Base-by-base conservation (phyloP, 2,888 invertebrate species). In the Philereme transversata region DNA sequence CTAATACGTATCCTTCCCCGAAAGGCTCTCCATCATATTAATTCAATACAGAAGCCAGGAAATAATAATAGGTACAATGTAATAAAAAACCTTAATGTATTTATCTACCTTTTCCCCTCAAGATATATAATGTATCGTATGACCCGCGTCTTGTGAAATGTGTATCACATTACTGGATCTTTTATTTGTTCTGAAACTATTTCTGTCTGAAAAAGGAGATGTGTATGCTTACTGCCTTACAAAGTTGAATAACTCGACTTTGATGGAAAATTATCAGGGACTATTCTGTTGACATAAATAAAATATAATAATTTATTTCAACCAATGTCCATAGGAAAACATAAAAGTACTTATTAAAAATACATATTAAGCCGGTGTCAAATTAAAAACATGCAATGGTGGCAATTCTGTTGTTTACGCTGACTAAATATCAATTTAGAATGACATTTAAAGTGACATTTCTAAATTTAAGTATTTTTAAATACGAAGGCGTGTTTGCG, bases 1-100 rank as follows among this genome's bases (percentile, higher is more conserved):
- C 38, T 52, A 64, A 53, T 52, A 47, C 45, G 10, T 50, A 53
- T 47, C 33, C 40, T 4, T 11, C 9, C 11, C 54, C 11, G 57
- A 66, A 52, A 54, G 49, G 43, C 41, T 8, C 44, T 64, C 60
- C 52, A 60, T 64, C 50, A 57, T 53, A 67, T 62, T 67, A 67
- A 67, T 67, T 64, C 64, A 51, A 67, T 67, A 47, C 57, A 51
- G 59, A 64, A 62, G 61, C 57, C 56, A 62, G 53, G 22, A 22
- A n/a, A 22, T 22, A 22, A 22, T 10, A 50, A 54, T 57, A n/a
- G n/a, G n/a, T n/a, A 59, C 53, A 67, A 64, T 58, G 57, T 64
- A 66, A 66, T 66, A 66, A 66, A 64, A 65, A 64, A 64, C 59
- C 59, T 44, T 57, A 64, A 60, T 67, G 61, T 59, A 63, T 58